These are phyloP conservation scores for mouse (Mus musculus) DNA, from an alignment of 2,113 vertebrate species.

Conservation along the genomic window GRCm39 chr16:42054001-42054500, in stretches of 20 bases:
- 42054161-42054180: neutral
- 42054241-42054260: neutral
- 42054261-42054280: neutral
- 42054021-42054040: neutral
- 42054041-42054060: neutral
- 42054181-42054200: neutral
- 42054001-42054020: slow-evolving; percentile 26
- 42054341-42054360: neutral
- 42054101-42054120: neutral
- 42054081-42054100: slow-evolving; percentile 33
- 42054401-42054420: neutral
- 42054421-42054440: too few relatives aligned
- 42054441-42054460: neutral
- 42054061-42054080: neutral
- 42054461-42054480: neutral
- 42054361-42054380: neutral
- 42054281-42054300: neutral
- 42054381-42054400: neutral
- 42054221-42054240: neutral
- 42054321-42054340: neutral
- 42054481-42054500: neutral
- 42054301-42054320: neutral
- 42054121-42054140: neutral
- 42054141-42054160: neutral
- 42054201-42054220: neutral